phyloP scores from a whole-genome alignment of 2,888 invertebrate genomes.

The Poecilus cupreus region DNA sequence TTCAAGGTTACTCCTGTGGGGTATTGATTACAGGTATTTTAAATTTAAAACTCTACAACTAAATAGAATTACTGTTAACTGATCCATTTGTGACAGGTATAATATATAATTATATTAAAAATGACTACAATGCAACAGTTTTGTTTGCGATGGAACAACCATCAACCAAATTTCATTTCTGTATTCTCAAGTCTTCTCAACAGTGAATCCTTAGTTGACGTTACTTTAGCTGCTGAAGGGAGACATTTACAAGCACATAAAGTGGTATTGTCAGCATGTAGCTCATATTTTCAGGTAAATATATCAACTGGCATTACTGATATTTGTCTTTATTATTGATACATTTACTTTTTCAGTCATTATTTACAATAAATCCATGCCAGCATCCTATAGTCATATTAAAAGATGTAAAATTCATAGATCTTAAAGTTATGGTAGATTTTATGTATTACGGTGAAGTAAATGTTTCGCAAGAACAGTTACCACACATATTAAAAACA shows the following conservation, averaged over 20 bases:
- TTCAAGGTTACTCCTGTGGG: constrained; percentile 69
- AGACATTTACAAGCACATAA: constrained; percentile 91
- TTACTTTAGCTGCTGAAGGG: constrained; percentile 93
- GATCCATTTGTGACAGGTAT: constrained; percentile 12
- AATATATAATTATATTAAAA: not conserved
- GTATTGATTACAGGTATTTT: constrained; percentile 68
- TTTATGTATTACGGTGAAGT: constrained; percentile 96
- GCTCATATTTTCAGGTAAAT: constrained; percentile 92
- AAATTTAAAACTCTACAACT: constrained; percentile 63
- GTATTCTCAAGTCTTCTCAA: constrained; percentile 89
- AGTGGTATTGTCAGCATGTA: constrained; percentile 92
- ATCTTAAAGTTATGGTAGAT: constrained; percentile 90
- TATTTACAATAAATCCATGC: constrained; percentile 90
- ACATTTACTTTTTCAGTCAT: constrained; percentile 75
- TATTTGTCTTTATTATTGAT: constrained; percentile 6
- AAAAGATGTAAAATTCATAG: constrained; percentile 90
- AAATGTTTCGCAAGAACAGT: constrained; percentile 91
- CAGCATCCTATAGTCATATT: constrained; percentile 93
- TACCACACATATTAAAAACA: constrained; percentile 86
- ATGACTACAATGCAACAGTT: constrained; percentile 72
- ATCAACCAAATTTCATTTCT: constrained; percentile 93
- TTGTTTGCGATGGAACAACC: constrained; percentile 89
- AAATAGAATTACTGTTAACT: not conserved
- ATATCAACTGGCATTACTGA: not conserved
- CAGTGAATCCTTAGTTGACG: constrained; percentile 90